Conservation (phyloP, 2,797 vertebrate genomes). For the Chanos chanos region DNA sequence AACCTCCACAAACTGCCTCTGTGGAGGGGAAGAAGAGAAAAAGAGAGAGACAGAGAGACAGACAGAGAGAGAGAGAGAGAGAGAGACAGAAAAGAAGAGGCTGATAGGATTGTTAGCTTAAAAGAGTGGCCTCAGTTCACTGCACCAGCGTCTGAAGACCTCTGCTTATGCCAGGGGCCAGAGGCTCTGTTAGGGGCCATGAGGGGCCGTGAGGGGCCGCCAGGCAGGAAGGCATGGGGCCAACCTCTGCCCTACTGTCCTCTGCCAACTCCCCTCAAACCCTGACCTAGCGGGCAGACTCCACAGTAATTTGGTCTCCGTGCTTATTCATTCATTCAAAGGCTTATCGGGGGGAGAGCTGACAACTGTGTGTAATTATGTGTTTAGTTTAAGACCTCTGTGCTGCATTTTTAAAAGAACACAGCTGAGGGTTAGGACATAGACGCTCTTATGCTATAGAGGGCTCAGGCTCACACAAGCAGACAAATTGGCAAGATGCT, state of each 20-base stretch:
- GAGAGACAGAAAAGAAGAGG: slow-evolving; percentile 55
- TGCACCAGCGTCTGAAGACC: slow-evolving; percentile 67
- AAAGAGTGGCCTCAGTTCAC: slow-evolving; percentile 73
- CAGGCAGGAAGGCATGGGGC: slow-evolving; percentile 63
- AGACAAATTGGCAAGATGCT: no score
- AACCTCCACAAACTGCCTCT: slow-evolving; percentile 22
- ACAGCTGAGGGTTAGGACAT: slow-evolving; percentile 11
- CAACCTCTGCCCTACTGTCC: slow-evolving; percentile 66
- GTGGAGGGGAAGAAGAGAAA: slow-evolving; percentile 24
- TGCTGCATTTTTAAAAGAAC: slow-evolving; percentile 44
- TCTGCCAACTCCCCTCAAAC: slow-evolving; percentile 58
- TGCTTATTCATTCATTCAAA: slow-evolving; percentile 47
- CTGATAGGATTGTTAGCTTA: slow-evolving; percentile 78
- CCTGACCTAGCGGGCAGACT: slow-evolving; percentile 60
- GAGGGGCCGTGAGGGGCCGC: slow-evolving; percentile 40
- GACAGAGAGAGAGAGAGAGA: slow-evolving; percentile 24
- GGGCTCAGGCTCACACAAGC: no score
- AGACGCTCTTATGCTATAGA: no score
- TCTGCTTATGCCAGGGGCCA: slow-evolving; percentile 60
- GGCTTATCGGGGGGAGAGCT: slow-evolving; percentile 49
- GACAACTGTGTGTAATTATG: slow-evolving; percentile 61
- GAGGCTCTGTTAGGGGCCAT: slow-evolving; percentile 58
- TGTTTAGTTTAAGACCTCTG: slow-evolving; percentile 72
- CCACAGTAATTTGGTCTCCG: slow-evolving; percentile 45
- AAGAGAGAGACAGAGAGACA: no score